Evolutionary conservation across 37 sponge, comb jelly and placozoan genomes (phyloP).

Genomic region (Halisarca cf. caerulea): DNA sequence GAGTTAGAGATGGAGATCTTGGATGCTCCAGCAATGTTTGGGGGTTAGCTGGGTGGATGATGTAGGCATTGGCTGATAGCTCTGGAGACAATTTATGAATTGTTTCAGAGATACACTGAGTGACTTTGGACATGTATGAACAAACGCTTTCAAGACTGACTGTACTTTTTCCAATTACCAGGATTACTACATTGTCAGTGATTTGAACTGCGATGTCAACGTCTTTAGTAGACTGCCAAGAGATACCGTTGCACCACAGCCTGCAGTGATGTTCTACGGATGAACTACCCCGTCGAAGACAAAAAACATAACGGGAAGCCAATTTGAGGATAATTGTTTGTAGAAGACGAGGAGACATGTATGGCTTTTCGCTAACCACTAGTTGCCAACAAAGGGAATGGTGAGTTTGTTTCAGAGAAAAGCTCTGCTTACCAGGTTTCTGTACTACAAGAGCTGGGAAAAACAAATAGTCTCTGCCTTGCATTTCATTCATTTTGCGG

Average conservation of each 20-base stretch:
- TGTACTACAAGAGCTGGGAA: conserved; percentile 1
- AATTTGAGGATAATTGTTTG: not conserved
- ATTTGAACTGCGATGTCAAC: not conserved
- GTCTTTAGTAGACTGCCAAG: not conserved
- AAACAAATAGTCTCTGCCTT: not conserved
- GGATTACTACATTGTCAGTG: not conserved
- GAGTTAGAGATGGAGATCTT: not conserved
- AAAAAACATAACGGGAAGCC: not conserved
- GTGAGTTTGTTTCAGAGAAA: too few relatives aligned
- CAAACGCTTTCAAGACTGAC: not conserved
- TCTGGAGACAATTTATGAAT: not conserved
- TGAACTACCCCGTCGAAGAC: not conserved
- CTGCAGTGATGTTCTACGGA: not conserved
- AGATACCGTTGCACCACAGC: not conserved
- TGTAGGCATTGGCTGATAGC: not conserved
- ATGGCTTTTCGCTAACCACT: not conserved
- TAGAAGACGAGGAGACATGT: not conserved
- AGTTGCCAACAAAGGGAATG: not conserved
- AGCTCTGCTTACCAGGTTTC: too few relatives aligned
- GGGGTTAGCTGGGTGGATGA: not conserved
- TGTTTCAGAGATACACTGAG: not conserved
- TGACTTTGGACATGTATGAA: not conserved
- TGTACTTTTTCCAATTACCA: not conserved
- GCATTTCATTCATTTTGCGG: not conserved
- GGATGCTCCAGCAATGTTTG: not conserved